Percentiles rank a stretch among this genome's conserved stretches.
Evolutionary conservation across 2,888 invertebrate species (phyloP).

Genomic region (Ophion ellenae): DNA sequence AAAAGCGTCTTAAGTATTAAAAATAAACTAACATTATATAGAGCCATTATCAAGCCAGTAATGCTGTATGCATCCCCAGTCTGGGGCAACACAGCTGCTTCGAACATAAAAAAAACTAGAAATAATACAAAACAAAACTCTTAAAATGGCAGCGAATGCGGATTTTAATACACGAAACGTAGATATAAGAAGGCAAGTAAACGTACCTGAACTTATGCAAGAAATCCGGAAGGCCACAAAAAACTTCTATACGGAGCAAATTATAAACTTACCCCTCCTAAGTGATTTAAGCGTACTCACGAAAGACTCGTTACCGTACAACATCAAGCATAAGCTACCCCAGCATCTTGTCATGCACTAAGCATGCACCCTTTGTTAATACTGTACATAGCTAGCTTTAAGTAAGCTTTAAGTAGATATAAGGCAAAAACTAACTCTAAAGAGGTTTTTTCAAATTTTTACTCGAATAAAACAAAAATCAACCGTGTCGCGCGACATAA

Average conservation of each 20-base stretch:
- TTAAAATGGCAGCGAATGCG: background rate
- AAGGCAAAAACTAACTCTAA: no score
- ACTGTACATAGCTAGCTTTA: background rate
- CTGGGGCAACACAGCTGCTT: conserved; percentile 40
- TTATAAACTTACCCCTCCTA: background rate
- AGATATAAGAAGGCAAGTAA: background rate
- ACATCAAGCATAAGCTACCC: conserved; percentile 34
- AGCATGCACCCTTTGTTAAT: background rate
- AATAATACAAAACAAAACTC: conserved; percentile 41
- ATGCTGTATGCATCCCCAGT: conserved; percentile 45
- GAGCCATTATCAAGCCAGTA: conserved; percentile 37
- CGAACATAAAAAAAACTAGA: conserved; percentile 33
- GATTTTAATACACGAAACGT: background rate
- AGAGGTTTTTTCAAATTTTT: no score
- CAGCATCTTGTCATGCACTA: conserved; percentile 23
- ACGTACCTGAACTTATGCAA: background rate
- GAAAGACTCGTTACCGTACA: background rate
- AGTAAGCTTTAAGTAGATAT: no score
- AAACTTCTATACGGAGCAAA: conserved; percentile 11
- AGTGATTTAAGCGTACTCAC: background rate
- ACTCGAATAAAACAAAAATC: no score
- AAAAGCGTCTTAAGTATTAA: conserved; percentile 14
- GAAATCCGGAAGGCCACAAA: conserved; percentile 6
- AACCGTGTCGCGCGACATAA: no score
- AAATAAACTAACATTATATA: conserved; percentile 42